A percentile compares a stretch with the other conserved stretches of the same genome.
phyloP scores from a whole-genome alignment of 2,113 vertebrate genomes.

The Sarotherodon lohbergeri region DNA sequence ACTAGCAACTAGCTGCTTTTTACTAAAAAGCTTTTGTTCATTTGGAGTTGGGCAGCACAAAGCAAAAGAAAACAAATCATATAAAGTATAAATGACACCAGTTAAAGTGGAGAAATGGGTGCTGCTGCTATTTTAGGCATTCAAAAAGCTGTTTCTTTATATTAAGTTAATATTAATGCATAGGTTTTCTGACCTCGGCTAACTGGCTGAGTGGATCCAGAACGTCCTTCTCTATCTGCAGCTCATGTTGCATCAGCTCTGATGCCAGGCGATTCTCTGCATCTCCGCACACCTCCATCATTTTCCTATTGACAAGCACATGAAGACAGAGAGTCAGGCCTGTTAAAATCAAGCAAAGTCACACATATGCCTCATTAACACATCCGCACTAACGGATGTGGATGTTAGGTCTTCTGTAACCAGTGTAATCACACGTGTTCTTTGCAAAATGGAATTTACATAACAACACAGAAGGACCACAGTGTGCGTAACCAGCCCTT shows the following conservation, averaged over 20 bases:
- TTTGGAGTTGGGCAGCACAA: neutral
- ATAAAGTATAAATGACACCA: neutral
- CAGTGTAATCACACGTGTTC: neutral
- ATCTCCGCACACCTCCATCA: conserved; percentile 93
- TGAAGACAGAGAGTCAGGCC: neutral
- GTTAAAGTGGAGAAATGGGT: neutral
- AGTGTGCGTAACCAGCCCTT: neutral
- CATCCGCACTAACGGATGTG: neutral
- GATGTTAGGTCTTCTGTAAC: neutral
- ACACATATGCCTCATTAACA: neutral
- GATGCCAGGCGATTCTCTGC: conserved; percentile 89
- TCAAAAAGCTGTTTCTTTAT: neutral
- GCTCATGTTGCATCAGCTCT: conserved; percentile 88
- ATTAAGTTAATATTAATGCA: neutral
- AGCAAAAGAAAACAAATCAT: neutral
- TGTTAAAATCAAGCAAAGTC: neutral
- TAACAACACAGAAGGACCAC: neutral
- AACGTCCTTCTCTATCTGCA: conserved; percentile 92
- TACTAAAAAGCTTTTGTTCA: neutral
- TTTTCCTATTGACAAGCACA: conserved; percentile 77
- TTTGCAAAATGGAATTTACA: neutral
- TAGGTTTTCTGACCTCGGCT: conserved; percentile 79
- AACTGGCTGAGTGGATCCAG: conserved; percentile 86
- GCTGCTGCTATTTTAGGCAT: neutral
- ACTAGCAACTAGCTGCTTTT: neutral